These are phyloP conservation scores for Perizoma flavofasciatum DNA, from an alignment of 2,888 invertebrate species.

Conservation along the genomic window DNA sequence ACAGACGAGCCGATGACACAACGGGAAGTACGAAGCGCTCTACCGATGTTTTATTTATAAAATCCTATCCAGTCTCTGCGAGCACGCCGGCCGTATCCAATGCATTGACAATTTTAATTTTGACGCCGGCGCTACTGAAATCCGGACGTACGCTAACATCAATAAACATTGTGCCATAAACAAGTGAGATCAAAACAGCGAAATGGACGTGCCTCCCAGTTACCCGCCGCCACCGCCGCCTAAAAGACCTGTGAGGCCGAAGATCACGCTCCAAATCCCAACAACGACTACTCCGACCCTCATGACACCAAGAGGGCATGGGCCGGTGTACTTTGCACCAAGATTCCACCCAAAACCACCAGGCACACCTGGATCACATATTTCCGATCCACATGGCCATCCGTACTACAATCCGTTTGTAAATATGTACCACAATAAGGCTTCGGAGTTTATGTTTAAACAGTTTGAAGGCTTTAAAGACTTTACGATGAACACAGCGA, in stretches of 20 bases:
- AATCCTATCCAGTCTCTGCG: slow-evolving; percentile 63
- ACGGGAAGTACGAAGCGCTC: slow-evolving; percentile 63
- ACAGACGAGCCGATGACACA: slow-evolving; percentile 61
- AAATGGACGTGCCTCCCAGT: slow-evolving; percentile 64
- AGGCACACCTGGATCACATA: slow-evolving; percentile 63
- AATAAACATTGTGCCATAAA: slow-evolving; percentile 39
- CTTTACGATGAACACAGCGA: slow-evolving; percentile 88
- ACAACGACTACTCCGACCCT: slow-evolving; percentile 44
- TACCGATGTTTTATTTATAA: slow-evolving; percentile 75
- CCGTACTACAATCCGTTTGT: slow-evolving; percentile 71
- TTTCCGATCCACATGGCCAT: slow-evolving; percentile 64
- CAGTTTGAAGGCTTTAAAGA: slow-evolving; percentile 91
- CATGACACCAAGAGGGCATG: slow-evolving; percentile 53
- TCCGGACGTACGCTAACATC: slow-evolving; percentile 25
- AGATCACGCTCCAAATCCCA: slow-evolving; percentile 80
- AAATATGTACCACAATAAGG: slow-evolving; percentile 85
- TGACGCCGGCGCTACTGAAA: slow-evolving; percentile 60
- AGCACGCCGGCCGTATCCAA: slow-evolving; percentile 11
- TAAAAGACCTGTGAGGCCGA: slow-evolving; percentile 65
- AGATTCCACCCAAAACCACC: slow-evolving; percentile 57
- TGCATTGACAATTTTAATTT: slow-evolving; percentile 43
- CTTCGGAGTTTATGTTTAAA: slow-evolving; percentile 91
- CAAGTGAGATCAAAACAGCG: slow-evolving; percentile 31
- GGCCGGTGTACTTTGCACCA: slow-evolving; percentile 54
- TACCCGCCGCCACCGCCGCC: slow-evolving; percentile 71